Evolutionary conservation across 1,140 invertebrate genomes (phyloP), one percentile per base, ranked within the genome.

Genomic region (Rhagoletis zephyria): DNA sequence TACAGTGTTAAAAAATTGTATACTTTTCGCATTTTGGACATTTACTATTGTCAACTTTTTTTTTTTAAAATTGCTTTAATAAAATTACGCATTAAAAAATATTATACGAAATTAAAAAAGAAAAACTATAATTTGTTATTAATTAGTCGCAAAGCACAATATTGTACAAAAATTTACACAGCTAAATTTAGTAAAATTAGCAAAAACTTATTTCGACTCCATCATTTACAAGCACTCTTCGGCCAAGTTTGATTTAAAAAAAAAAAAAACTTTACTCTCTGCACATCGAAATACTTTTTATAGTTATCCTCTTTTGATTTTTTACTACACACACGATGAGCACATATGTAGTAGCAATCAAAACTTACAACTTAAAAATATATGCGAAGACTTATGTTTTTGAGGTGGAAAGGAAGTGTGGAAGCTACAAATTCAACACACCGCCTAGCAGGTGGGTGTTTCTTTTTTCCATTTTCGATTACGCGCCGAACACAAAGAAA

Each of bases 351-450:
- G 10, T 56, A 40, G 67, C 42, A 30, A 30, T 30, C 30, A 30
- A 30, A 30, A 30, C 67, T 42, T 14, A 16, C 40, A 56, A 81
- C 74, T 81, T 81, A 81, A 81, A 81, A 56, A 56, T 81, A 81
- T 81, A 81, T 81, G n/a, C 74, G 74, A 81, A 81, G 74, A 81
- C 74, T 81, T 81, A 56, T 30, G 30, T 30, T 30, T 56, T 59
- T 81, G 74, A 56, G 74, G 74, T 81, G 74, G 48, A 81, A 81
- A 81, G 74, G 74, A 81, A 81, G 74, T 81, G 74, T 81, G 74
- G 74, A 81, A 81, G 74, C 74, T 81, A 81, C 74, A 81, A 81
- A 81, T 81, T 81, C 74, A 81, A 81, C 74, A 81, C 74, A 81
- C 74, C 74, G 74, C 74, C 74, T 48, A 81, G 51, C 74, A 81